phyloP scores from a whole-genome alignment of 2,113 vertebrate species.

The Syngnathus floridae region DNA sequence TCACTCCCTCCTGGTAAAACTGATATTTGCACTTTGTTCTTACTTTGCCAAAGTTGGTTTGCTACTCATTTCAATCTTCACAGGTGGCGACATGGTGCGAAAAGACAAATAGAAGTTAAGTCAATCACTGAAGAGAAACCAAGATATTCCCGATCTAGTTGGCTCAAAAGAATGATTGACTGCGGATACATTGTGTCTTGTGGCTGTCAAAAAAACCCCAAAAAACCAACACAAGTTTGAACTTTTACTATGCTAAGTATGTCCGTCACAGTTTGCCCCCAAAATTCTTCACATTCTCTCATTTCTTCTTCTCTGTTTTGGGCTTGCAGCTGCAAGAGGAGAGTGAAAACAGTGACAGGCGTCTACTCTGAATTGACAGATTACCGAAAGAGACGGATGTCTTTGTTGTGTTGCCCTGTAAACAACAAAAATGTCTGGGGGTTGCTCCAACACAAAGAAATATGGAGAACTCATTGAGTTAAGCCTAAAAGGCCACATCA shows the following conservation, averaged over 20 bases:
- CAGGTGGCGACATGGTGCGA: no score
- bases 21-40: no score
- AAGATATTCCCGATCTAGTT: no score
- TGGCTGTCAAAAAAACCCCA: no score
- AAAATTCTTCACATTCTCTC: conserved; percentile 3
- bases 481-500: conserved; percentile 36
- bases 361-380: conserved; percentile 7
- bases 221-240: no score
- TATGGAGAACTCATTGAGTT: conserved; percentile 29
- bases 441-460: conserved; percentile 19
- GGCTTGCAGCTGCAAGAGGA: conserved; percentile 14
- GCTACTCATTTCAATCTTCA: no score
- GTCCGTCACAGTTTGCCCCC: background rate
- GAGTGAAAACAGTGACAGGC: conserved; percentile 20
- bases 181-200: no score
- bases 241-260: background rate
- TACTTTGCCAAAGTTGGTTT: no score
- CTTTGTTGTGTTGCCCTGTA: conserved; percentile 24
- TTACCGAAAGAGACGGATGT: conserved; percentile 12
- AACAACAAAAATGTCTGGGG: conserved; percentile 26
- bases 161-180: no score
- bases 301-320: conserved; percentile 19
- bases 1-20: no score
- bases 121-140: no score
- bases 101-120: no score